A percentile compares a stretch with the other conserved stretches of the same genome.
Conservation (phyloP, 1,140 invertebrate genomes). For the Brachionus sp. region DNA sequence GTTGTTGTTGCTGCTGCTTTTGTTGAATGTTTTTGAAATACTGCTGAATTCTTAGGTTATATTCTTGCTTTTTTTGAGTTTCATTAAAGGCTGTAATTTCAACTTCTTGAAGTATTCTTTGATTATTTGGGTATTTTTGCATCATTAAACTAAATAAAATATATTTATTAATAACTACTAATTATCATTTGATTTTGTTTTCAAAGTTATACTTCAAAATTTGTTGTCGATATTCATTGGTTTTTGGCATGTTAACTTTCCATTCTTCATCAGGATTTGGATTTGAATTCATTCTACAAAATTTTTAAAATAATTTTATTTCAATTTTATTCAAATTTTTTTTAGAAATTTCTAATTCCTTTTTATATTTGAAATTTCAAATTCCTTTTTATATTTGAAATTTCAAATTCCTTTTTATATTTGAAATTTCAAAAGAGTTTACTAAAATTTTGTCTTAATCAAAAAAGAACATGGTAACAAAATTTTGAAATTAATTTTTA, state of each 20-base stretch:
- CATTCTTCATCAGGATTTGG: neutral
- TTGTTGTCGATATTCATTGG: neutral
- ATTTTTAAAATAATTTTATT: too few species aligned
- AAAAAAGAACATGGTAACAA: too few species aligned
- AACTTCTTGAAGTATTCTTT: neutral
- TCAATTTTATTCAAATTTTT: too few species aligned
- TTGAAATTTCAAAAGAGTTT: too few species aligned
- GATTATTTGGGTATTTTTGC: neutral
- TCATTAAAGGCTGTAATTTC: conserved; percentile 25
- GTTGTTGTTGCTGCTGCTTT: conserved; percentile 5
- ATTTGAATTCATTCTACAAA: too few species aligned
- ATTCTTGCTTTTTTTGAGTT: neutral
- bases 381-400: too few species aligned
- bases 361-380: too few species aligned
- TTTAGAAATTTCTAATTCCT: too few species aligned
- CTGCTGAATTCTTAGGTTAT: neutral
- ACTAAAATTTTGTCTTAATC: too few species aligned
- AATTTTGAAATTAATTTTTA: too few species aligned
- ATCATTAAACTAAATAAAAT: neutral
- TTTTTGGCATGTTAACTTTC: conserved; percentile 18
- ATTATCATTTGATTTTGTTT: neutral
- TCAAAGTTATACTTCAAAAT: neutral
- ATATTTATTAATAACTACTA: neutral
- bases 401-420: too few species aligned
- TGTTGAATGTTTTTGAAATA: neutral